phyloP scores from a whole-genome alignment of 2,113 vertebrate species.

The Ochotona princeps region DNA sequence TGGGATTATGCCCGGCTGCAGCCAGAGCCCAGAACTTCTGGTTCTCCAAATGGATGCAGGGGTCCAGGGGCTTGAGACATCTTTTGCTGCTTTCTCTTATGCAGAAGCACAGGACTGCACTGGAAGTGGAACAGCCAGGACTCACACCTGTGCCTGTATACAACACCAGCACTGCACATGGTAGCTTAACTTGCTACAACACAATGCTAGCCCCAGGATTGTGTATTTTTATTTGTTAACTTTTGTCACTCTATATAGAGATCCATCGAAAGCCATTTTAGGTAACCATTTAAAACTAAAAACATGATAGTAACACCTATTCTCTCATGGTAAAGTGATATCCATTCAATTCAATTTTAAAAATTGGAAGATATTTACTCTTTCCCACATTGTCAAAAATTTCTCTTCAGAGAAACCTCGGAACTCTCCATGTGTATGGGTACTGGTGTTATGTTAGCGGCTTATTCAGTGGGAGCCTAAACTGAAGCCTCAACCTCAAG shows the following conservation, averaged over 20 bases:
- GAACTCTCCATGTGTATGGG: neutral
- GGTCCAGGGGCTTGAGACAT: too few species aligned
- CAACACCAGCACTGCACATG: too few species aligned
- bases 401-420: neutral
- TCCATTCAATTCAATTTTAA: neutral
- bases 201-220: neutral
- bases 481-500: neutral
- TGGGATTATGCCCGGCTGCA: too few species aligned
- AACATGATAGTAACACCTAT: neutral
- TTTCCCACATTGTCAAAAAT: neutral
- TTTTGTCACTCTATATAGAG: neutral
- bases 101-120: too few species aligned
- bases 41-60: too few species aligned
- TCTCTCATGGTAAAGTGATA: neutral
- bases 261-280: too few species aligned
- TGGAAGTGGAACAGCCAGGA: too few species aligned
- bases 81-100: too few species aligned
- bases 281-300: conserved; percentile 37
- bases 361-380: neutral
- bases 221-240: conserved; percentile 41
- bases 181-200: too few species aligned
- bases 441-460: neutral
- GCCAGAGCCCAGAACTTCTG: too few species aligned
- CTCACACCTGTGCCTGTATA: too few species aligned
- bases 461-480: neutral